Evolutionary conservation across 2,113 vertebrate species (phyloP).

Genomic region (Gymnocephalus cernua): DNA sequence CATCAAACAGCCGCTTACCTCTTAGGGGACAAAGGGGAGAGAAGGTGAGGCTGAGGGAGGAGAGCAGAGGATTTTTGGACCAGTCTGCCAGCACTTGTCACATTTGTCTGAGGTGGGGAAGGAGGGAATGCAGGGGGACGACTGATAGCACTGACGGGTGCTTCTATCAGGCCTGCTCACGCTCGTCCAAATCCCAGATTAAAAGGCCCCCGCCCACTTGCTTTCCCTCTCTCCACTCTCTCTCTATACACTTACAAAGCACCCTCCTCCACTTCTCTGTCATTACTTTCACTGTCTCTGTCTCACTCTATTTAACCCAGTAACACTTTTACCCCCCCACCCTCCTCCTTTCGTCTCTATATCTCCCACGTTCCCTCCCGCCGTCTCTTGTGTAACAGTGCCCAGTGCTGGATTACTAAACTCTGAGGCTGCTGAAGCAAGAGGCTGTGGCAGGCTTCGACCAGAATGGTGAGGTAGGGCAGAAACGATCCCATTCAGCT

Average conservation of each 20-base stretch:
- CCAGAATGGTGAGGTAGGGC: conserved; percentile 90
- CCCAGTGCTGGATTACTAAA: conserved; percentile 81
- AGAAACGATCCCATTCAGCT: conserved; percentile 46
- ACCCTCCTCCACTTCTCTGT: conserved; percentile 35
- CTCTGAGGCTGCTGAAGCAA: conserved; percentile 66
- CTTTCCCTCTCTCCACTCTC: conserved; percentile 51
- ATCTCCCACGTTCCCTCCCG: conserved; percentile 39
- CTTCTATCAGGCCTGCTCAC: conserved; percentile 78
- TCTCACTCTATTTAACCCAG: conserved; percentile 66
- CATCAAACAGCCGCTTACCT: conserved; percentile 14
- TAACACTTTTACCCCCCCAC: conserved; percentile 61
- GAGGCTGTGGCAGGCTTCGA: conserved; percentile 75
- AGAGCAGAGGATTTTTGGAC: conserved; percentile 11
- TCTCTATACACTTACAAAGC: conserved; percentile 66
- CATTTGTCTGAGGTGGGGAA: conserved; percentile 43
- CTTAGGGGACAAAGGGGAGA: not conserved
- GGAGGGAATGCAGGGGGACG: conserved; percentile 30
- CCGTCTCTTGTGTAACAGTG: conserved; percentile 75
- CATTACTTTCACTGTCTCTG: conserved; percentile 54
- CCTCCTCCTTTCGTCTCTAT: conserved; percentile 35
- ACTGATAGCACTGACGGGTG: conserved; percentile 75
- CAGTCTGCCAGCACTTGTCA: conserved; percentile 37
- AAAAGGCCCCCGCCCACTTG: conserved; percentile 67
- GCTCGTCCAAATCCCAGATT: conserved; percentile 87
- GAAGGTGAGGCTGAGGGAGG: conserved; percentile 35